Base-by-base conservation (phyloP, 2,113 vertebrate genomes). In the Bubalus kerabau region DNA sequence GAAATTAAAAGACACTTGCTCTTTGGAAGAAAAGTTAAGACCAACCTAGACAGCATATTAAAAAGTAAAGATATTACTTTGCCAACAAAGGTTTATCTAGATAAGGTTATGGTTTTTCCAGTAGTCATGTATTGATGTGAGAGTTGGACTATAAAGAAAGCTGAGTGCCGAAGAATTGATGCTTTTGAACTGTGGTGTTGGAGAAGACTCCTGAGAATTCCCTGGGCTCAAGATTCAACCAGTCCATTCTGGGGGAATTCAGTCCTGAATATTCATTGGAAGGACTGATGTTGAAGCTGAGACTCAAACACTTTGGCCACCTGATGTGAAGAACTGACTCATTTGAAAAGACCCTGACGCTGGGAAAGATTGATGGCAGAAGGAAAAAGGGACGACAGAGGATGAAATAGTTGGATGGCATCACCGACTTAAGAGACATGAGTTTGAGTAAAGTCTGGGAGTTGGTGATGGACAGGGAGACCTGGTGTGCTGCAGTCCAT, bases 101-200 rank as follows among this genome's bases (percentile, higher is more conserved):
- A 36, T 4, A 67, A 67, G 64, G 32, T 17, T 36, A 67, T 21
- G 32, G 8, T 67, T 67, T 67, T 67, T 11, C 64, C 64, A 21
- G 4, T 67, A 2, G 64, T 67, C 17, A 67, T 67, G 32, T 67
- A 67, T 36, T 19, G 32, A 36, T 67, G 17, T 67, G 32, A 21
- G 2, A 10, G 4, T 67, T 36, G 17, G 64, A 67, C 64, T 36
- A 11, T 36, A 21, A 36, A 67, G 64, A 67, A 67, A 67, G 4
- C 17, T 67, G 64, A 67, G 32, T 0, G 0, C 17, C 5, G 17
- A 67, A 21, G 8, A 2, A 67, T 2, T 21, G 32, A 21, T 67
- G 32, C 16, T 67, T 36, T 67, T 36, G 64, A 36, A 67, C 32
- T 67, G 32, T 67, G n/a, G 32, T 67, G 64, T 36, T 67, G 16